These are phyloP conservation scores for Polymixis flavicincta DNA, from an alignment of 2,888 invertebrate genomes.

Conservation along the genomic window DNA sequence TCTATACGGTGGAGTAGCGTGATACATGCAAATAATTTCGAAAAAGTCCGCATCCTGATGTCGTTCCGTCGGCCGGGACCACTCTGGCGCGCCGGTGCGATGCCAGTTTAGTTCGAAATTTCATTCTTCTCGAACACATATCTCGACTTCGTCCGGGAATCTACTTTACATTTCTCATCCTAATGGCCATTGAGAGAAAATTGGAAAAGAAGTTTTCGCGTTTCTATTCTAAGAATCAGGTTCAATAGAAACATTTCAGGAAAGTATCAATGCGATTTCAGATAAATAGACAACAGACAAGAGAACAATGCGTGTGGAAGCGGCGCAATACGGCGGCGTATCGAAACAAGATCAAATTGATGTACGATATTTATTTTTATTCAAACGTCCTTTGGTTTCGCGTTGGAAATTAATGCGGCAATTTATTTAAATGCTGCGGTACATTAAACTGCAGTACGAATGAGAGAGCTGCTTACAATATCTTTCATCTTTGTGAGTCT, in stretches of 20 bases:
- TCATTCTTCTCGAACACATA: constrained; percentile 89
- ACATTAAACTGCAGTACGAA: constrained; percentile 23
- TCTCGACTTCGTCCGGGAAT: constrained; percentile 88
- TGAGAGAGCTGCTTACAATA: constrained; percentile 6
- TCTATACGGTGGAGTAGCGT: constrained; percentile 55
- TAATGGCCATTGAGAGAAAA: constrained; percentile 90
- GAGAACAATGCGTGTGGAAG: constrained; percentile 63
- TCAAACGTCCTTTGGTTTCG: constrained; percentile 22
- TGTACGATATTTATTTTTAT: constrained; percentile 47
- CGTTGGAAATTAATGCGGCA: constrained; percentile 31
- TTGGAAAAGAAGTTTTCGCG: constrained; percentile 89
- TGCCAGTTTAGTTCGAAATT: constrained; percentile 86
- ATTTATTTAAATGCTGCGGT: constrained; percentile 19
- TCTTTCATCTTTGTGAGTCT: constrained; percentile 14
- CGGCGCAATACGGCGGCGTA: constrained; percentile 52
- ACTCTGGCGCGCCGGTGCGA: constrained; percentile 73
- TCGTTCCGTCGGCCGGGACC: constrained; percentile 65
- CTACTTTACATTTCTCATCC: constrained; percentile 90
- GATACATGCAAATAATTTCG: constrained; percentile 77
- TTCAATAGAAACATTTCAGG: constrained; percentile 77
- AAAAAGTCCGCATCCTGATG: constrained; percentile 76
- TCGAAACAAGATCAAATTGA: constrained; percentile 59
- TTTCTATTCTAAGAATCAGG: constrained; percentile 79
- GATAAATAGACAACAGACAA: constrained; percentile 71
- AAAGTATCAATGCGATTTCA: constrained; percentile 75